Evolutionary conservation across 2,888 invertebrate species (phyloP), one percentile per base, ranked within the genome.

Genomic region (Molorchus minor): DNA sequence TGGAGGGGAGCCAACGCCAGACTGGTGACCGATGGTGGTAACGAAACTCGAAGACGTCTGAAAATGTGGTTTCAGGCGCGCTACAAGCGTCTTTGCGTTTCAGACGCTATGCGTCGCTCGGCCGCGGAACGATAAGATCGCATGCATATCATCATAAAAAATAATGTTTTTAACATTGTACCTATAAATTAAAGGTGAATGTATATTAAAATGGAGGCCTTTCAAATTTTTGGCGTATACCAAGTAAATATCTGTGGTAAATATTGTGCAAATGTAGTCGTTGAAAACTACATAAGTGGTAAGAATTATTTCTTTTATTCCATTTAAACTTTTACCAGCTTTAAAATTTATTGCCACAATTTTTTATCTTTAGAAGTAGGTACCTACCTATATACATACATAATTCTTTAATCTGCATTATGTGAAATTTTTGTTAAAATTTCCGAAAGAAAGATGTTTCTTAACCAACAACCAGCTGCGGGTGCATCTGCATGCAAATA

Each of bases 31-130:
- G n/a, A n/a, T n/a, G n/a, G 52, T 41, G 52, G 52, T 41, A 30
- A 30, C 52, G 52, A 41, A 29, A 33, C 41, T 25, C 52, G 41
- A 52, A n/a, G 41, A 52, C 52, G 41, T 30, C 40, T 36, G 41
- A 40, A 36, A 49, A 25, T 52, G 19, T 30, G 29, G 20, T 46
- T 38, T 29, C 30, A 60, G 40, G 51, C 46, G 57, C 58, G 64
- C 58, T 64, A 55, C 58, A 56, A 47, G 52, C 64, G 58, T 53
- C 56, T 47, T 35, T 47, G 44, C 44, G 54, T 52, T 51, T 41
- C 45, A 58, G 64, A 58, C 61, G 61, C 61, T 43, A 54, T 56
- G 64, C 64, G 64, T 61, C 61, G 64, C 43, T 58, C 52, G 56
- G 51, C 41, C 44, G 59, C 21, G 29, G 35, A 43, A 44, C 54